Base-by-base conservation (phyloP, 2,797 vertebrate species). In the Mycteria americana region DNA sequence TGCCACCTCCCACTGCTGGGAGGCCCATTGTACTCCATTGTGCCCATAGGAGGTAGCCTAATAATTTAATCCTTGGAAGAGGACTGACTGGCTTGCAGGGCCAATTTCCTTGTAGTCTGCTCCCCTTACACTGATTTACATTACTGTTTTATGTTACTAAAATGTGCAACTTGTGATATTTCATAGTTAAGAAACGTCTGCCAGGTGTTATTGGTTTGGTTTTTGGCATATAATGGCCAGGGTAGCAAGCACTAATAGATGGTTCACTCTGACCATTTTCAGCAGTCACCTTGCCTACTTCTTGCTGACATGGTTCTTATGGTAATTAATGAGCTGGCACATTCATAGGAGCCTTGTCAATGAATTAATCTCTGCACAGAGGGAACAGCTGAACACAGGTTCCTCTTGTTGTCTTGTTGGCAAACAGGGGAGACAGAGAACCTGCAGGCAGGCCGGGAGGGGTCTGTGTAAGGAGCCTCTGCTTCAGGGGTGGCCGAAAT, bases 261-360 rank as follows among this genome's bases (percentile, higher is more conserved):
- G 63, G 24, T 43, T 94, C 72, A 76, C 63, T 93, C 69, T 11
- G 33, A 90, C 79, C 86, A 88, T 90, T 97, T 97, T 84, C 67
- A 96, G 84, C 96, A 97, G 96, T 98, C 97, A 98, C 97, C 97
- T 98, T 98, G 97, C 93, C 84, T 73, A 39, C 73, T 97, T 97
- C 96, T 97, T 96, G 97, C 97, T 97, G 97, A 98, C 89, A 92
- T 93, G 94, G 97, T 98, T 96, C 76, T 97, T 96, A 76, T 22
- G n/a, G 91, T 98, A 98, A 98, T 98, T 98, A 98, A 98, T 98
- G 97, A 97, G 95, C 94, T 98, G 97, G 98, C 97, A 97, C 92
- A 83, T 92, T 93, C 60, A 89, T 96, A 59, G 89, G 95, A 97
- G 96, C 87, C 93, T 96, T 97, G 91, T 97, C 96, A 90, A 98